A percentile compares a stretch with the other conserved stretches of the same genome.
These are phyloP conservation scores for Cottoperca gobio DNA, from an alignment of 2,797 vertebrate genomes.

Conservation along the genomic window DNA sequence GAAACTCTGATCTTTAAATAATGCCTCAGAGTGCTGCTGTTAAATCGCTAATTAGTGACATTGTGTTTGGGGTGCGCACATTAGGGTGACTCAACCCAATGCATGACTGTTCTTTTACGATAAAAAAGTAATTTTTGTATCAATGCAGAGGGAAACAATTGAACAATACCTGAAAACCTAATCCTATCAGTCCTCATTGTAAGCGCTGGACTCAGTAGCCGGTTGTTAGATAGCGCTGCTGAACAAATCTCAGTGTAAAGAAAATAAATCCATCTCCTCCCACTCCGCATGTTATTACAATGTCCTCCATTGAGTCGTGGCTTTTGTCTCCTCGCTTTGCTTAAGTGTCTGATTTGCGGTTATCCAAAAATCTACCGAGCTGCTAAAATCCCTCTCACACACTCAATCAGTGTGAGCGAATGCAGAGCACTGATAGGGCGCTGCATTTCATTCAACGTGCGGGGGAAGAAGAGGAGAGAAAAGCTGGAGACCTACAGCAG, in stretches of 20 bases:
- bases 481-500: slow-evolving; percentile 36
- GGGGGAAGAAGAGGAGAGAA: slow-evolving; percentile 62
- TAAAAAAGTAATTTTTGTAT: slow-evolving; percentile 14
- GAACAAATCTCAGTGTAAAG: slow-evolving; percentile 30
- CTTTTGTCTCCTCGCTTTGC: slow-evolving; percentile 57
- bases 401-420: slow-evolving; percentile 63
- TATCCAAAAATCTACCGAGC: slow-evolving; percentile 71
- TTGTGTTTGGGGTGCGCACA: slow-evolving; percentile 30
- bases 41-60: slow-evolving; percentile 54
- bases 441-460: slow-evolving; percentile 48
- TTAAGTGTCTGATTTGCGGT: slow-evolving; percentile 68
- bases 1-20: slow-evolving; percentile 55
- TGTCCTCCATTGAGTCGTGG: slow-evolving; percentile 32
- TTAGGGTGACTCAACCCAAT: slow-evolving; percentile 19
- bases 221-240: slow-evolving; percentile 33
- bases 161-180: slow-evolving; percentile 41
- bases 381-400: slow-evolving; percentile 64
- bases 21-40: slow-evolving; percentile 28
- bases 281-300: slow-evolving; percentile 39
- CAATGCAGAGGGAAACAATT: slow-evolving; percentile 15
- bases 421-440: slow-evolving; percentile 54
- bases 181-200: slow-evolving; percentile 45
- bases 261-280: slow-evolving; percentile 49
- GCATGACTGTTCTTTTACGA: slow-evolving; percentile 14
- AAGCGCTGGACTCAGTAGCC: slow-evolving; percentile 31